Percentiles rank a stretch among this genome's conserved stretches.
Evolutionary conservation across 2,113 vertebrate genomes (phyloP).

Genomic region (Anolis sagrei): DNA sequence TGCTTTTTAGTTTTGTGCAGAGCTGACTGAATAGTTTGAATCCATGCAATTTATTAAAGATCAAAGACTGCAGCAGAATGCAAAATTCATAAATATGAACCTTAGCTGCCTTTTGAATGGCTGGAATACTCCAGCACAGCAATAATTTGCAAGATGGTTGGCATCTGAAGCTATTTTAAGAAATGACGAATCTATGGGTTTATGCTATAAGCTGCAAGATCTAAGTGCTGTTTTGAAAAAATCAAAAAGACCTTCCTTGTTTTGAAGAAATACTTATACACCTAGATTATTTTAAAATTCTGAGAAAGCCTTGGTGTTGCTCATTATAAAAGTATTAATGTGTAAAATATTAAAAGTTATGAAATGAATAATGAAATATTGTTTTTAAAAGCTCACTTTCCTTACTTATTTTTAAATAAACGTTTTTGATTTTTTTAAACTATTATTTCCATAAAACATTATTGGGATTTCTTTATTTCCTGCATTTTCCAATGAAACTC

Average conservation of each 20-base stretch:
- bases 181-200: not conserved
- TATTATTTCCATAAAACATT: too few relatives aligned
- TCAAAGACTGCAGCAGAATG: not conserved
- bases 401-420: too few relatives aligned
- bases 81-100: not conserved
- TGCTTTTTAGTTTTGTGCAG: not conserved
- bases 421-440: too few relatives aligned
- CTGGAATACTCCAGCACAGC: not conserved
- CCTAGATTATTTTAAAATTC: not conserved
- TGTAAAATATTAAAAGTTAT: not conserved
- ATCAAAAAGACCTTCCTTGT: not conserved
- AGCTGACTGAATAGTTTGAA: not conserved
- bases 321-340: slow-evolving; percentile 8
- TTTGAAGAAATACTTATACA: slow-evolving; percentile 7
- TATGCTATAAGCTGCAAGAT: slow-evolving; percentile 15
- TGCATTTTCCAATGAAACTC: too few relatives aligned
- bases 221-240: not conserved
- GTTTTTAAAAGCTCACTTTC: too few relatives aligned
- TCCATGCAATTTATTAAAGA: not conserved
- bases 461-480: too few relatives aligned
- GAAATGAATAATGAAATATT: not conserved
- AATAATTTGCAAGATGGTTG: slow-evolving; percentile 2
- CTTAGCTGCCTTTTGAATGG: not conserved
- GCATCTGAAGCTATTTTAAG: not conserved
- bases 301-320: not conserved